A percentile compares a stretch with the other conserved stretches of the same genome.
phyloP scores from a whole-genome alignment of 2,797 vertebrate species.

The Australoheros facetus region DNA sequence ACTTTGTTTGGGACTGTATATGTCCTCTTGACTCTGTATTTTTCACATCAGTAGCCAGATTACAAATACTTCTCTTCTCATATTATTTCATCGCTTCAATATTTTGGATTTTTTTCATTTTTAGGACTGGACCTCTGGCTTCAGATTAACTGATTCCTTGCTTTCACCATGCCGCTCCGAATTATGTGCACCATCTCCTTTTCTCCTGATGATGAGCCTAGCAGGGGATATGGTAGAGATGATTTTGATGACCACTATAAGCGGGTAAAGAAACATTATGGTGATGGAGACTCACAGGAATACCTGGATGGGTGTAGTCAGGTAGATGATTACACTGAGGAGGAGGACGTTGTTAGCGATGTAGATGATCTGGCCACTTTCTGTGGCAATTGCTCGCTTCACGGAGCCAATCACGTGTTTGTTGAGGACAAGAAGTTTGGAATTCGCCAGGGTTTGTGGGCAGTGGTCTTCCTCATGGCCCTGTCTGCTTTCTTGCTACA shows the following conservation, averaged over 20 bases:
- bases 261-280: constrained; percentile 61
- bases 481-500: constrained; percentile 90
- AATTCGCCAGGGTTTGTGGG: constrained; percentile 88
- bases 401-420: constrained; percentile 92
- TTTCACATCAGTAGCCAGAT: constrained; percentile 2
- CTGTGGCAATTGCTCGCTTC: constrained; percentile 87
- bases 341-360: constrained; percentile 61
- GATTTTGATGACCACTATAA: constrained; percentile 82
- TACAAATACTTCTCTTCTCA: neutral
- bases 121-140: neutral
- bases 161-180: constrained; percentile 87
- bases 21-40: neutral
- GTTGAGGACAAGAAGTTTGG: constrained; percentile 85
- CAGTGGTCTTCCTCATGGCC: constrained; percentile 85
- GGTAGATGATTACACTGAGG: constrained; percentile 65
- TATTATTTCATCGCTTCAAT: neutral
- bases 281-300: constrained; percentile 61
- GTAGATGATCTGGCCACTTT: constrained; percentile 85
- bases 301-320: constrained; percentile 69
- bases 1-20: constrained; percentile 9
- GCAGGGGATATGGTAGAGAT: constrained; percentile 55
- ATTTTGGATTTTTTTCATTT: constrained; percentile 7
- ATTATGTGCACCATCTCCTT: constrained; percentile 97
- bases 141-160: neutral
- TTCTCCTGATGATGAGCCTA: constrained; percentile 84